Base-by-base conservation (phyloP, 2,797 vertebrate species). In the Anas capensis region DNA sequence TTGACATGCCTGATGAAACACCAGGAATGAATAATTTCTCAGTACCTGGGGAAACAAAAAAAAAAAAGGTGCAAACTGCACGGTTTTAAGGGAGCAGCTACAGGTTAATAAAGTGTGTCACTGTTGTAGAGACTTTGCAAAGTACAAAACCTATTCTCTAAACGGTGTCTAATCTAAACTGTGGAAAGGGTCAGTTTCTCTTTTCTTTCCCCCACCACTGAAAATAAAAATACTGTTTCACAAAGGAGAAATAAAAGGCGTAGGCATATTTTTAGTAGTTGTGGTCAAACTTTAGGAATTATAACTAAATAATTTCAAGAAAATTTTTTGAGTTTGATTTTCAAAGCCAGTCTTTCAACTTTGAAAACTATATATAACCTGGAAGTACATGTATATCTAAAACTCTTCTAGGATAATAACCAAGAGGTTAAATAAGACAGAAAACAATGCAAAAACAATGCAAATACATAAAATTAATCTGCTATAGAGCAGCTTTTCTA, bases 1-100 rank as follows among this genome's bases (percentile, higher is more conserved):
- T 93, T 83, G 83, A 85, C 92, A 96, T 92, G 94, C 94, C 69
- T 94, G 95, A 93, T 71, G 75, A 86, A 93, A 72, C 86, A 96
- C 64, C 49, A 93, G 90, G 96, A 92, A 96, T 91, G 71, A 95
- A 82, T 82, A 94, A 91, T 86, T 95, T 87, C 65, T 66, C 81
- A 87, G 79, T 86, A 97, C 93, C 88, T 93, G 92, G 51, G 56
- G 2, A 31, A 53, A 44, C 21, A 49, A 57, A 46, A 46, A 44
- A 20, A 68, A 73, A 36, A 51, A 15, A 48, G 3, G 44, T n/a
- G 27, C 27, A 80, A 85, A 91, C 17, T 27, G 54, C 34, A 31
- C 76, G 42, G 26, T 54, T 93, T 94, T 92, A 90, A 94, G 86
- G 94, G 29, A 78, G 26, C 12, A 90, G 81, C 40, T 81, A 80